Percentiles rank a stretch among this genome's conserved stretches.
Evolutionary conservation across 2,113 vertebrate genomes (phyloP).

Genomic region (Nothobranchius furzeri): DNA sequence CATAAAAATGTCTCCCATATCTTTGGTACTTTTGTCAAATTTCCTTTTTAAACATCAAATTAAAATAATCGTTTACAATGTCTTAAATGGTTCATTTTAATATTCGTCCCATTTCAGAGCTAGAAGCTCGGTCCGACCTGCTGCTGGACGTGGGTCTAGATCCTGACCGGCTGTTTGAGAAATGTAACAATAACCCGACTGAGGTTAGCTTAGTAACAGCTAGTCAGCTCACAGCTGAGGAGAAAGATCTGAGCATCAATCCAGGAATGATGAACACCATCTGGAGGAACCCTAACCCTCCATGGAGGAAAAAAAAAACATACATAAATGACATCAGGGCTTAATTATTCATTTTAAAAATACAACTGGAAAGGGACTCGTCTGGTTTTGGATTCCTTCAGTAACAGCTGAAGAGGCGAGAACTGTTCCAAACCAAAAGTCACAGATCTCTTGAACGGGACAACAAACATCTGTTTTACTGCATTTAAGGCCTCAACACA

Average conservation of each 20-base stretch:
- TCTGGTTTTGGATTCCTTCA: background rate
- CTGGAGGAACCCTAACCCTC: too few relatives aligned
- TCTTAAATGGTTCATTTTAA: too few relatives aligned
- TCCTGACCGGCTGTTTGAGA: background rate
- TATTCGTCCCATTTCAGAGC: too few relatives aligned
- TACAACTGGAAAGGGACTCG: background rate
- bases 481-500: conserved; percentile 65
- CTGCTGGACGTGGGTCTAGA: background rate
- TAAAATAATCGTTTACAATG: background rate
- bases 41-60: background rate
- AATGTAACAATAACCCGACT: background rate
- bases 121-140: too few relatives aligned
- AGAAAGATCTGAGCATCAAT: background rate
- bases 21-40: background rate
- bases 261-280: background rate
- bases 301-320: background rate
- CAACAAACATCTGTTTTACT: conserved; percentile 27
- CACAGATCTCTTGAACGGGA: too few relatives aligned
- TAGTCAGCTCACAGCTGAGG: background rate
- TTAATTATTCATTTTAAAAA: background rate
- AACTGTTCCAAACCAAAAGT: conserved; percentile 26
- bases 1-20: background rate
- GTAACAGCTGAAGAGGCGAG: conserved; percentile 10
- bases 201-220: background rate
- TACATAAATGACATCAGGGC: background rate